Evolutionary conservation across 2,113 vertebrate genomes (phyloP).

Genomic region (Gymnobelideus leadbeateri): DNA sequence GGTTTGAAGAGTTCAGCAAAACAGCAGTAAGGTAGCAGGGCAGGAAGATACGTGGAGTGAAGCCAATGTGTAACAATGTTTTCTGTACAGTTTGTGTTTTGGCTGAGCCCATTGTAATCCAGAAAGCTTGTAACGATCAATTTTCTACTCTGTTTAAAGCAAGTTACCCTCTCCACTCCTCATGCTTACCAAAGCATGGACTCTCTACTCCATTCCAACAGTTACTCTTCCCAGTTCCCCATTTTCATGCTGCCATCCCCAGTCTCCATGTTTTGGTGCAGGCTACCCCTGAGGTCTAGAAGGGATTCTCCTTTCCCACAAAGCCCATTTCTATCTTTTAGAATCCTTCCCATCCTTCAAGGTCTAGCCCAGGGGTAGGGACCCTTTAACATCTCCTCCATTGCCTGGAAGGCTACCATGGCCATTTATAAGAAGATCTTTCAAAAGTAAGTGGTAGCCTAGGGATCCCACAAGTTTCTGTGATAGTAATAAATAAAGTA

Average conservation of each 20-base stretch:
- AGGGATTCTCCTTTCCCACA: not conserved
- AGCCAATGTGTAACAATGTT: too few species aligned
- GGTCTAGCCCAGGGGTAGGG: not conserved
- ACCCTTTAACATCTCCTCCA: not conserved
- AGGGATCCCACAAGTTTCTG: not conserved
- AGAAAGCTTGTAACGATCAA: too few species aligned
- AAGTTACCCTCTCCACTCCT: too few species aligned
- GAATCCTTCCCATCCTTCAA: not conserved
- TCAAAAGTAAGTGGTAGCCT: not conserved
- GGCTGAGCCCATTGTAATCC: too few species aligned
- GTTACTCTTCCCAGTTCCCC: not conserved
- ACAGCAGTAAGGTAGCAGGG: too few species aligned
- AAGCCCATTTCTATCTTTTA: not conserved
- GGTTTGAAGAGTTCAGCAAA: too few species aligned
- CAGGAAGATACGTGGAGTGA: too few species aligned
- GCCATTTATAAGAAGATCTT: not conserved
- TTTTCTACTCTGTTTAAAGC: too few species aligned
- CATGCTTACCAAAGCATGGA: not conserved
- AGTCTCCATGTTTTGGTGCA: not conserved
- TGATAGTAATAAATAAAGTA: not conserved
- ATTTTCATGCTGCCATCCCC: not conserved
- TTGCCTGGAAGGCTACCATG: not conserved
- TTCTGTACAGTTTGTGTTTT: too few species aligned
- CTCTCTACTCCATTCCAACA: not conserved
- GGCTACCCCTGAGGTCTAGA: not conserved